Conservation (phyloP, 1,140 invertebrate species). For the Akabosia matsudoensis region DNA sequence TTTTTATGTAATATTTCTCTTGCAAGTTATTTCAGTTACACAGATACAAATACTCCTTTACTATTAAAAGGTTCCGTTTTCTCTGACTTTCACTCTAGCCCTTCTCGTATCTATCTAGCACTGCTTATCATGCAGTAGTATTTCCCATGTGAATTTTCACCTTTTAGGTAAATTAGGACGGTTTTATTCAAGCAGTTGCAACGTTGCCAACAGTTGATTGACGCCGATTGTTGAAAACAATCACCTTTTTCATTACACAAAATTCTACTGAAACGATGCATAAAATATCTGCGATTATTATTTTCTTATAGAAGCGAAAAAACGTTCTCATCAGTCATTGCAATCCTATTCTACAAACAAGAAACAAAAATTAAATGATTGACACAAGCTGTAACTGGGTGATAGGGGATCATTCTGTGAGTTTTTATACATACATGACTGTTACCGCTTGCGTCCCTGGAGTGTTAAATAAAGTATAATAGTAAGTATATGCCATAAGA, state of each 20-base stretch:
- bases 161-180: conserved; percentile 41
- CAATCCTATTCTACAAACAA: not conserved
- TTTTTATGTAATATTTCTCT: not conserved
- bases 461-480: conserved; percentile 19
- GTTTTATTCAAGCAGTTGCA: conserved; percentile 19
- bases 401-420: too few species aligned
- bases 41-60: too few species aligned
- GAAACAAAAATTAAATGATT: not conserved
- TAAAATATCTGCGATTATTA: too few species aligned
- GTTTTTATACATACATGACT: not conserved
- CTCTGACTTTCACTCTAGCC: too few species aligned
- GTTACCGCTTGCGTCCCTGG: not conserved
- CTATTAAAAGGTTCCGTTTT: too few species aligned
- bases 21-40: not conserved
- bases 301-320: not conserved
- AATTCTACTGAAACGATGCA: too few species aligned
- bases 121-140: conserved; percentile 27
- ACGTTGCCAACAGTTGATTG: not conserved
- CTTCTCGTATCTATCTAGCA: too few species aligned
- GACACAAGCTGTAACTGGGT: not conserved
- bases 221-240: too few species aligned
- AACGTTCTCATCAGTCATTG: not conserved
- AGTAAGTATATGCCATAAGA: conserved; percentile 6
- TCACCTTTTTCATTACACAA: too few species aligned
- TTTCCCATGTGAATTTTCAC: conserved; percentile 21